phyloP scores from a whole-genome alignment of 2,888 invertebrate species.

The Chrysolina americana region DNA sequence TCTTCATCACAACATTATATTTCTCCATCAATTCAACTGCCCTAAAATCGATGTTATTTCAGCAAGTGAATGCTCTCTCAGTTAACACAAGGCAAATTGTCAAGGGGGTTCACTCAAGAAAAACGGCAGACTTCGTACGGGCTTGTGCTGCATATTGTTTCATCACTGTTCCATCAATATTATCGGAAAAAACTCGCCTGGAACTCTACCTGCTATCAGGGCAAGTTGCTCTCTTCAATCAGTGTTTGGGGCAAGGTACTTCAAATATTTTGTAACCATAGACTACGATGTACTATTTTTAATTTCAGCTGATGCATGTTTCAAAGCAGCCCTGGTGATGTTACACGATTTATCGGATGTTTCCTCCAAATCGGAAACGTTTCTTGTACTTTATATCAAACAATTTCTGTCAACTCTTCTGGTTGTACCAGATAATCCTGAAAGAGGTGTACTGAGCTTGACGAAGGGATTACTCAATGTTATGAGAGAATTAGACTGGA shows the following conservation, averaged over 20 bases:
- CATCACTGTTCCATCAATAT: slow-evolving; percentile 96
- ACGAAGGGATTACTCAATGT: slow-evolving; percentile 86
- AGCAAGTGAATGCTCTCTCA: slow-evolving; percentile 81
- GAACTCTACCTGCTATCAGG: slow-evolving; percentile 90
- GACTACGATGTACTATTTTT: slow-evolving; percentile 13
- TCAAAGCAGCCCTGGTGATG: slow-evolving; percentile 88
- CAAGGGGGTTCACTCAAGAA: slow-evolving; percentile 82
- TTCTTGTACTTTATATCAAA: slow-evolving; percentile 79
- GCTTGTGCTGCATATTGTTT: slow-evolving; percentile 97
- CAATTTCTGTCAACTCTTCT: slow-evolving; percentile 88
- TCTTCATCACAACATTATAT: neutral
- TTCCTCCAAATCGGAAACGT: slow-evolving; percentile 80
- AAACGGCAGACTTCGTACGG: slow-evolving; percentile 88
- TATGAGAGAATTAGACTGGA: slow-evolving; percentile 82
- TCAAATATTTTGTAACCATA: neutral
- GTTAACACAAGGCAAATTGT: slow-evolving; percentile 79
- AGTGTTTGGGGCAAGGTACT: slow-evolving; percentile 91
- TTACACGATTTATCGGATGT: slow-evolving; percentile 87
- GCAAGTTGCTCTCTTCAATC: slow-evolving; percentile 90
- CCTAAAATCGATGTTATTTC: slow-evolving; percentile 2
- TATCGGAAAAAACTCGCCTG: slow-evolving; percentile 82
- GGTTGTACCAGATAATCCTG: slow-evolving; percentile 91
- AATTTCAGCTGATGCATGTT: slow-evolving; percentile 89
- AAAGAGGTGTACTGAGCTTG: slow-evolving; percentile 88
- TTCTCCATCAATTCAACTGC: too few species aligned